phyloP scores from a whole-genome alignment of 2,113 vertebrate genomes.

The Circaetus cinerascens region DNA sequence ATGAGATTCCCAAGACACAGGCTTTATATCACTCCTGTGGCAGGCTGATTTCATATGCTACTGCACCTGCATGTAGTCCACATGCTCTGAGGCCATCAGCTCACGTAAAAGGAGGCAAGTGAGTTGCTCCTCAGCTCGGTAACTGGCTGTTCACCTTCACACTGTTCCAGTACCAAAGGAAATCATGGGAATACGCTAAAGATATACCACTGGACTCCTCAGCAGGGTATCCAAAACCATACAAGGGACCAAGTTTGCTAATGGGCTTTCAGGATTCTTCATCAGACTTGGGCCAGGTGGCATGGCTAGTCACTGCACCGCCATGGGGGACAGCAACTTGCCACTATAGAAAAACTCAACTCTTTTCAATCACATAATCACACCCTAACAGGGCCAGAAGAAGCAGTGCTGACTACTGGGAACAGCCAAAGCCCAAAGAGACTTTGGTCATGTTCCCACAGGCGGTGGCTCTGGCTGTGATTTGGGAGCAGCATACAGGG shows the following conservation, averaged over 20 bases:
- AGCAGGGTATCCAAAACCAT: neutral
- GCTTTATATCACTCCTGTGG: neutral
- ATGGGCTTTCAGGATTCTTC: neutral
- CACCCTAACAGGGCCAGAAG: neutral
- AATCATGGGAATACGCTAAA: fast-evolving
- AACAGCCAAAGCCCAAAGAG: neutral
- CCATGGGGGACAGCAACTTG: neutral
- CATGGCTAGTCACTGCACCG: neutral
- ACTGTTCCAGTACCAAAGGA: neutral
- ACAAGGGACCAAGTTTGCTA: neutral
- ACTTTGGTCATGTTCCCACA: neutral
- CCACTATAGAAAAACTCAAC: neutral
- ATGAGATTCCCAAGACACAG: neutral
- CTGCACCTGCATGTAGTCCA: neutral
- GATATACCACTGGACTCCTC: neutral
- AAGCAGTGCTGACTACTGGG: neutral
- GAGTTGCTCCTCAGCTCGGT: neutral
- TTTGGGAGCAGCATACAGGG: neutral
- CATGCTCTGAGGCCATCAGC: neutral
- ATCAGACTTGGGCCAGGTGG: neutral
- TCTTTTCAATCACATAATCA: neutral
- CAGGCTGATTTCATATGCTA: neutral
- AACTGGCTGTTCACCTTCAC: neutral
- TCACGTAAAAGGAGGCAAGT: neutral
- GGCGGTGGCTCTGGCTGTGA: fast-evolving